A percentile compares a stretch with the other conserved stretches of the same genome.
These are phyloP conservation scores for Coracopsis vasa DNA, from an alignment of 2,113 vertebrate genomes.

Conservation along the genomic window DNA sequence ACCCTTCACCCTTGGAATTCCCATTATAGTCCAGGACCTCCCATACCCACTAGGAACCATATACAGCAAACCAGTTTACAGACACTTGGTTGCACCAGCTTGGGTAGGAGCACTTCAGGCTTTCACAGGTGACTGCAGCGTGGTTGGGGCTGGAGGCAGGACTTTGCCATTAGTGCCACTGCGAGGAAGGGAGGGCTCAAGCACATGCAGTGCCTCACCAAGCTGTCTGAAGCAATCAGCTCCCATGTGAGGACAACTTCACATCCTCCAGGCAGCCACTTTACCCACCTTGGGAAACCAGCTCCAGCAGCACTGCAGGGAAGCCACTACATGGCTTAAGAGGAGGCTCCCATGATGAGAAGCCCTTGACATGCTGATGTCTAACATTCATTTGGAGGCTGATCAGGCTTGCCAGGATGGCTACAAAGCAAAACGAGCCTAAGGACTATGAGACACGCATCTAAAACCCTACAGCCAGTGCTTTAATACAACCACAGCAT, in stretches of 20 bases:
- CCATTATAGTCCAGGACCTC: background rate
- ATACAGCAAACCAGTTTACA: background rate
- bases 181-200: background rate
- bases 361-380: rapidly evolving
- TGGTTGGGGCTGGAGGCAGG: background rate
- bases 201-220: background rate
- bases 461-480: rapidly evolving
- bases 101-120: background rate
- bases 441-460: rapidly evolving
- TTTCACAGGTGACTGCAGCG: rapidly evolving
- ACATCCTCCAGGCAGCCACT: background rate
- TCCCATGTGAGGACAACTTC: background rate
- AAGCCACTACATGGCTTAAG: background rate
- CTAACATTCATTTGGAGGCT: rapidly evolving
- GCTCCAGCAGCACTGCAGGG: background rate
- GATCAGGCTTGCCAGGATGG: background rate
- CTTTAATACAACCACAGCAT: rapidly evolving
- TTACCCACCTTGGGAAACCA: background rate
- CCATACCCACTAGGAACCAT: rapidly evolving
- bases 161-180: background rate
- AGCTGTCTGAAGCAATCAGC: background rate
- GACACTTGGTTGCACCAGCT: background rate
- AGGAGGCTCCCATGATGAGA: background rate
- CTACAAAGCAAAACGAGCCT: background rate
- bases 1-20: background rate